Evolutionary conservation across 1,140 invertebrate species (phyloP), one percentile per base, ranked within the genome.

Genomic region (Papilio polytes): DNA sequence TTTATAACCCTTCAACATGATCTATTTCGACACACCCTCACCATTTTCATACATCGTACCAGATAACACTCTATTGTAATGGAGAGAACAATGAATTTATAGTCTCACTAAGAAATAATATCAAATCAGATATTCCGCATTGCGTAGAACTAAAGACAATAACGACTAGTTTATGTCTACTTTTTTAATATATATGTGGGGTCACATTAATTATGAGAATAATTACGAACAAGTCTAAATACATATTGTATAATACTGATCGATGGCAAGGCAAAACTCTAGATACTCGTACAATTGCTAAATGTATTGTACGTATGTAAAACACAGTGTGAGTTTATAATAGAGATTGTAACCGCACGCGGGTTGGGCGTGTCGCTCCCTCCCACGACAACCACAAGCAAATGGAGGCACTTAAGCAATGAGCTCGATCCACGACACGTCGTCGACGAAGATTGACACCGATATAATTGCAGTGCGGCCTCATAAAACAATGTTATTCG

Each of bases 401-500:
- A 76, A 76, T 51, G 20, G 46, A 51, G 44, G 74, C 74, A 76
- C 74, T 80, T 53, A 72, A 72, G 56, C 70, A 41, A 51, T 66
- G 56, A 79, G 48, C 78, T 79, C 56, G 78, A 41, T 79, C 78
- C 56, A 63, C 46, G 74, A 77, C 73, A 77, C 72, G 51, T 81
- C 81, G 63, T 3, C 41, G 44, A 22, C 74, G 74, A 76, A 76
- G 74, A 80, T 80, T 84, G 86, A 87, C 85, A 87, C 76, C 81
- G 78, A 82, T 85, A 84, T 89, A 89, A 89, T 87, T 76, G 74
- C 44, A 48, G 8, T 87, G 84, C 83, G 70, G 77, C 82, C 82
- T 81, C 82, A 89, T 85, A 89, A 89, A 85, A 89, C 87, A 87
- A 85, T 86, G 86, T 89, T 89, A 87, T 89, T 83, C 84, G 80